phyloP scores from a whole-genome alignment of 2,888 invertebrate genomes.

The Operophtera brumata region DNA sequence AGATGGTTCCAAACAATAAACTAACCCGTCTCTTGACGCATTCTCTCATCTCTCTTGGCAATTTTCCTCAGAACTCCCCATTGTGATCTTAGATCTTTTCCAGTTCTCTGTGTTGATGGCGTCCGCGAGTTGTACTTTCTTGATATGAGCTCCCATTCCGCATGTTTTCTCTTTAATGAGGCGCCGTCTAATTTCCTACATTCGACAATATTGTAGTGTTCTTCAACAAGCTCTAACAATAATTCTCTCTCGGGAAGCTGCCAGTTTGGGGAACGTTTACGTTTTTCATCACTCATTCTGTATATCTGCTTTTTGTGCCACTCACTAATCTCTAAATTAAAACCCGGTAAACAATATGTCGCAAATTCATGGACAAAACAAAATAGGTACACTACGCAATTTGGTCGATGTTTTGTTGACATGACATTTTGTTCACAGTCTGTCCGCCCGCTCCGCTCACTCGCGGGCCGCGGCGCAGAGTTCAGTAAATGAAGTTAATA shows the following conservation, averaged over 20 bases:
- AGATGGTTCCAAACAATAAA: not conserved
- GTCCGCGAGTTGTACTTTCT: constrained; percentile 18
- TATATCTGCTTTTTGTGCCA: not conserved
- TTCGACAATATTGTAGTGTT: constrained; percentile 12
- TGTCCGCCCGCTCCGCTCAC: too few species aligned
- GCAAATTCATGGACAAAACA: too few species aligned
- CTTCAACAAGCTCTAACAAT: constrained; percentile 11
- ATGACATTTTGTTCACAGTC: too few species aligned
- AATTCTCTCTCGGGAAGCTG: constrained; percentile 14
- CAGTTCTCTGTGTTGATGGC: constrained; percentile 7
- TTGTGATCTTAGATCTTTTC: constrained; percentile 7
- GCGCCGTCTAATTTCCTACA: constrained; percentile 17
- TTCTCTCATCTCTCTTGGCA: constrained; percentile 15
- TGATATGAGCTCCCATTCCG: constrained; percentile 17
- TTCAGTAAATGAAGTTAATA: too few species aligned
- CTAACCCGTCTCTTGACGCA: constrained; percentile 12
- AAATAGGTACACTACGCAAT: too few species aligned
- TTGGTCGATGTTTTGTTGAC: too few species aligned
- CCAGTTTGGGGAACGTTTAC: constrained; percentile 19
- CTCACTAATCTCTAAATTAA: too few species aligned
- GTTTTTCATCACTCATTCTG: constrained; percentile 14
- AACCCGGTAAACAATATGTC: too few species aligned
- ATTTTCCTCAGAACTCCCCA: constrained; percentile 13
- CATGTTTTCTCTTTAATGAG: constrained; percentile 8
- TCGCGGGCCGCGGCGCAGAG: too few species aligned